These are phyloP conservation scores for Apodemia duryi DNA, from an alignment of 2,888 invertebrate species.

Conservation along the genomic window DNA sequence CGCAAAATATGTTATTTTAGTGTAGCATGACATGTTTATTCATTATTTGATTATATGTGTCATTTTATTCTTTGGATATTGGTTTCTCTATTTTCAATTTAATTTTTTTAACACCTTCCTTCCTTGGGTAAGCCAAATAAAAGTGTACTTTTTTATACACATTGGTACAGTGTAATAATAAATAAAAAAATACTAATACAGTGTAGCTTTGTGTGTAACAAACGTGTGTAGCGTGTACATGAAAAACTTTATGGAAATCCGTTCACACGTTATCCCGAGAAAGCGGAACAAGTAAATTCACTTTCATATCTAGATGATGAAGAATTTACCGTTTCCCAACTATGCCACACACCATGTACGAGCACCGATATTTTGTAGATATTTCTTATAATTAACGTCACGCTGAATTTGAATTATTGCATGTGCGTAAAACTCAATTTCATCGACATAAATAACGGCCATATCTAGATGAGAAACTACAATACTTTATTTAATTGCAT, in stretches of 20 bases:
- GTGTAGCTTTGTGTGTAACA: no score
- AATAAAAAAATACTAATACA: no score
- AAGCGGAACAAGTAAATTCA: slow-evolving; percentile 8
- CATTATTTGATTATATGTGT: no score
- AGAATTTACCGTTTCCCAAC: slow-evolving; percentile 11
- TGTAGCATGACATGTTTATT: no score
- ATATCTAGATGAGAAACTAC: slow-evolving; percentile 20
- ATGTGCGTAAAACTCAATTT: slow-evolving; percentile 15
- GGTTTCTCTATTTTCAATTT: no score
- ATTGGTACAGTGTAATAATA: no score
- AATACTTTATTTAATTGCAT: slow-evolving; percentile 22
- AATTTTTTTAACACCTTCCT: no score
- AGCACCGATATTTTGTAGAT: slow-evolving; percentile 1
- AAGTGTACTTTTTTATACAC: no score
- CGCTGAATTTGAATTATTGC: slow-evolving; percentile 9
- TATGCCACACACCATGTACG: slow-evolving; percentile 7
- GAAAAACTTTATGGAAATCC: not conserved
- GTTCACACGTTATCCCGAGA: slow-evolving; percentile 8
- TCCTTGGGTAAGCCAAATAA: no score
- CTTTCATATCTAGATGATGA: not conserved
- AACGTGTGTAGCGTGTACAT: no score
- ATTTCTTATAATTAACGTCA: slow-evolving; percentile 6
- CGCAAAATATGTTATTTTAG: no score
- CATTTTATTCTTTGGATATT: no score
- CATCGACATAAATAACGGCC: slow-evolving; percentile 19